A percentile compares a stretch with the other conserved stretches of the same genome.
Evolutionary conservation across 1,140 invertebrate genomes (phyloP).

Genomic region (Radopholus similis): DNA sequence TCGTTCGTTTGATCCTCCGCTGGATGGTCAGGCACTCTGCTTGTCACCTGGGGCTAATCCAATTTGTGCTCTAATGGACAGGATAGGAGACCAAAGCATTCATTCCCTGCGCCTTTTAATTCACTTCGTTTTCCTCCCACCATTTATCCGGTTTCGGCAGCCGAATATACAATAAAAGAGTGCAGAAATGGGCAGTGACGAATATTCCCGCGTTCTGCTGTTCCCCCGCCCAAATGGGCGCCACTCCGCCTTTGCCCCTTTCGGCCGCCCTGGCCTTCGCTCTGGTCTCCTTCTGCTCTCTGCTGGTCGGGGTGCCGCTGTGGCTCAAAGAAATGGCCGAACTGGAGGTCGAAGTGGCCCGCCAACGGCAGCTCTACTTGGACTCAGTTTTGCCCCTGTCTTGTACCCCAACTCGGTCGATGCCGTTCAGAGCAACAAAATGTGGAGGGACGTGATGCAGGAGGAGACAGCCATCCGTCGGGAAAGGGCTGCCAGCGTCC

Average conservation of each 20-base stretch:
- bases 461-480: conserved; percentile 6
- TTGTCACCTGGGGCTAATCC: too few species aligned
- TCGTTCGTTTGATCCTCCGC: too few species aligned
- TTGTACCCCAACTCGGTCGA: neutral
- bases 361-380: conserved; percentile 18
- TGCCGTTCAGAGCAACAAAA: conserved; percentile 10
- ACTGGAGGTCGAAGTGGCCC: conserved; percentile 18
- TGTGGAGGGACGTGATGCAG: conserved; percentile 34
- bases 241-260: neutral
- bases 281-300: conserved; percentile 14
- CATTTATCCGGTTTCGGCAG: too few species aligned
- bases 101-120: too few species aligned
- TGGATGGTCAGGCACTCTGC: too few species aligned
- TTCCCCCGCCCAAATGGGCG: neutral
- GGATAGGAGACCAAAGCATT: too few species aligned
- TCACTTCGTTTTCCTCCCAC: too few species aligned
- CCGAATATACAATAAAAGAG: too few species aligned
- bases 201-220: too few species aligned
- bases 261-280: neutral
- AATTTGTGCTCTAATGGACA: too few species aligned
- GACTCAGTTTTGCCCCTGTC: neutral
- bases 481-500: neutral
- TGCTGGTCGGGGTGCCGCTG: conserved; percentile 24
- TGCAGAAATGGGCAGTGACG: too few species aligned
- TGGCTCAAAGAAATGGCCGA: conserved; percentile 27